These are phyloP conservation scores for Rhabdornis inornatus DNA, from an alignment of 2,113 vertebrate genomes.

Conservation along the genomic window DNA sequence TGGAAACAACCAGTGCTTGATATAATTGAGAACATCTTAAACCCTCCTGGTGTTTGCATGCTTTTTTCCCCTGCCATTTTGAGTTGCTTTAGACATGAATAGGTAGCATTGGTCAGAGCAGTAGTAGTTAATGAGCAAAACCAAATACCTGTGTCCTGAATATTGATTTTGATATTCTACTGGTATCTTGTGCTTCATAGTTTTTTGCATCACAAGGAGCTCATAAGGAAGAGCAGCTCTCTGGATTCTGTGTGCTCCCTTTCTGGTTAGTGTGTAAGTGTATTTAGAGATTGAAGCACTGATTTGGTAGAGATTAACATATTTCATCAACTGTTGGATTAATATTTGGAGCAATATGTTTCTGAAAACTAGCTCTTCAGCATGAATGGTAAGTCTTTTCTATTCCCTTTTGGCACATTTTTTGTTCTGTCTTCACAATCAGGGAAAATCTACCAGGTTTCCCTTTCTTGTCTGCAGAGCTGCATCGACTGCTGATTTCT, in stretches of 20 bases:
- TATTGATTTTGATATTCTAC: slow-evolving; percentile 63
- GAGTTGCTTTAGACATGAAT: slow-evolving; percentile 73
- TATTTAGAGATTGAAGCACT: slow-evolving; percentile 30
- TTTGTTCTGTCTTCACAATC: background rate
- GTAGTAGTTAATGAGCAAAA: slow-evolving; percentile 55
- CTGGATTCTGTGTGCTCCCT: slow-evolving; percentile 67
- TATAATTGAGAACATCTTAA: slow-evolving; percentile 83
- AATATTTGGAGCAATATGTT: slow-evolving; percentile 79
- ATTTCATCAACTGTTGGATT: slow-evolving; percentile 70
- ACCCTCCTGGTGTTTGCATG: slow-evolving; percentile 76
- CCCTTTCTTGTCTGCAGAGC: slow-evolving; percentile 40
- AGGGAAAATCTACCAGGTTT: slow-evolving; percentile 23
- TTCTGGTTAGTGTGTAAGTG: slow-evolving; percentile 51
- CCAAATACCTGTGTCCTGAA: slow-evolving; percentile 45
- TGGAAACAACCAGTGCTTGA: slow-evolving; percentile 82
- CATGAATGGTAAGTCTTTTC: slow-evolving; percentile 82
- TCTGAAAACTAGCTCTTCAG: slow-evolving; percentile 76
- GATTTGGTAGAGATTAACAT: slow-evolving; percentile 68
- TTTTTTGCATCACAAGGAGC: slow-evolving; percentile 62
- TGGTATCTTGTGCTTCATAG: slow-evolving; percentile 57
- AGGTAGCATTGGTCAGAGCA: slow-evolving; percentile 65
- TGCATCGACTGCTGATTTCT: slow-evolving; percentile 31
- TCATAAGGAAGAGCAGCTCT: slow-evolving; percentile 66
- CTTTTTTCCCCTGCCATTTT: slow-evolving; percentile 79
- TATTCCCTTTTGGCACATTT: slow-evolving; percentile 40